These are phyloP conservation scores for Coptodon bakossiorum DNA, from an alignment of 2,113 vertebrate species.

Conservation along the genomic window DNA sequence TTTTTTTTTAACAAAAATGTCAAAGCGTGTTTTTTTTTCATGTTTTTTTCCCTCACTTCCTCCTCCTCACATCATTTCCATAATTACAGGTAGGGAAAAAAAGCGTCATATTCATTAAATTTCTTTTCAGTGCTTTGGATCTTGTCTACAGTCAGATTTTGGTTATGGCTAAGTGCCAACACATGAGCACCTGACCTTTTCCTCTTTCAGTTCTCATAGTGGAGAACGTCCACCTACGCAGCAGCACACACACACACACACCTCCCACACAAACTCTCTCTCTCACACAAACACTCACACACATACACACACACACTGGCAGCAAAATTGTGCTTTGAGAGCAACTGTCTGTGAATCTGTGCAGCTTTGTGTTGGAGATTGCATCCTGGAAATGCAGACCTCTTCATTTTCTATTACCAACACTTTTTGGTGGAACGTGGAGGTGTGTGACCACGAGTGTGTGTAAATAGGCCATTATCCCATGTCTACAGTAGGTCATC, in stretches of 20 bases:
- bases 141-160: conserved; percentile 19
- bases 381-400: background rate
- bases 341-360: conserved; percentile 7
- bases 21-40: background rate
- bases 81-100: background rate
- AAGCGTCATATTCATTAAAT: background rate
- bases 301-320: background rate
- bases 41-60: background rate
- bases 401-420: background rate
- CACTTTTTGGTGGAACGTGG: background rate
- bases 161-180: conserved; percentile 15
- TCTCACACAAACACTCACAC: background rate
- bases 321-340: background rate
- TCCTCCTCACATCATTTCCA: background rate
- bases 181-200: conserved; percentile 38
- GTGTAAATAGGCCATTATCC: conserved; percentile 50
- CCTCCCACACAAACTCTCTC: conserved; percentile 41
- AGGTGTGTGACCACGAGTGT: background rate
- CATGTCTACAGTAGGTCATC: conserved; percentile 36
- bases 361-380: background rate
- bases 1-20: background rate
- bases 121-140: background rate
- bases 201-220: conserved; percentile 28
- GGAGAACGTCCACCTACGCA: conserved; percentile 36
- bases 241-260: conserved; percentile 9